phyloP scores from a whole-genome alignment of 2,113 vertebrate species.

The Crotophaga sulcirostris region DNA sequence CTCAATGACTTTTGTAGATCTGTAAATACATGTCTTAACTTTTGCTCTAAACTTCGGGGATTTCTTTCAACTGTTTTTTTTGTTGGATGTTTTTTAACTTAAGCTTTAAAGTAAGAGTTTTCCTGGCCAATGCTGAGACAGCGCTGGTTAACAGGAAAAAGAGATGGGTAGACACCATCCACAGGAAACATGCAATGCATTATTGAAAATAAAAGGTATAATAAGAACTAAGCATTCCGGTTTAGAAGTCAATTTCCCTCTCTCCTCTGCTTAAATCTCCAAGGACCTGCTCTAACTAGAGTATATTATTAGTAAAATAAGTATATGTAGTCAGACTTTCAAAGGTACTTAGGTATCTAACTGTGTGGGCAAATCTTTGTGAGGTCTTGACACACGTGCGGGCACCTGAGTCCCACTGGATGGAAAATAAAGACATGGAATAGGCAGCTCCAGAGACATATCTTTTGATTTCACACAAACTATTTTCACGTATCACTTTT shows the following conservation, averaged over 20 bases:
- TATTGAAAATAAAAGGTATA: neutral
- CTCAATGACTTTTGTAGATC: neutral
- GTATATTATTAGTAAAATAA: neutral
- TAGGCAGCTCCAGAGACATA: accelerated
- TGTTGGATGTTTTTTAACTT: neutral
- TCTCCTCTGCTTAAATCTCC: neutral
- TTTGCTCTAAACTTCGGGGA: neutral
- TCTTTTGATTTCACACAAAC: neutral
- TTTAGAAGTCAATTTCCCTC: neutral
- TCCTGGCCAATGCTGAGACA: neutral
- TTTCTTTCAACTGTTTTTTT: neutral
- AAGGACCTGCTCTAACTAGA: neutral
- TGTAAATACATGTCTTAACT: neutral
- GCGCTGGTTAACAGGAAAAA: neutral
- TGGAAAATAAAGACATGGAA: neutral
- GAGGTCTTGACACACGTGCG: neutral
- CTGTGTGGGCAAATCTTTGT: neutral
- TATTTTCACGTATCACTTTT: neutral
- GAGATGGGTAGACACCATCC: neutral
- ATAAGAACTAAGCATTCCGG: neutral
- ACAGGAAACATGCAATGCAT: neutral
- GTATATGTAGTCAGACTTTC: neutral
- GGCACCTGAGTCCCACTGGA: neutral
- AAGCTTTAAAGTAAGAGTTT: neutral
- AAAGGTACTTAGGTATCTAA: neutral